Conservation (phyloP, 2,888 invertebrate genomes). For the Eupithecia exiguata region DNA sequence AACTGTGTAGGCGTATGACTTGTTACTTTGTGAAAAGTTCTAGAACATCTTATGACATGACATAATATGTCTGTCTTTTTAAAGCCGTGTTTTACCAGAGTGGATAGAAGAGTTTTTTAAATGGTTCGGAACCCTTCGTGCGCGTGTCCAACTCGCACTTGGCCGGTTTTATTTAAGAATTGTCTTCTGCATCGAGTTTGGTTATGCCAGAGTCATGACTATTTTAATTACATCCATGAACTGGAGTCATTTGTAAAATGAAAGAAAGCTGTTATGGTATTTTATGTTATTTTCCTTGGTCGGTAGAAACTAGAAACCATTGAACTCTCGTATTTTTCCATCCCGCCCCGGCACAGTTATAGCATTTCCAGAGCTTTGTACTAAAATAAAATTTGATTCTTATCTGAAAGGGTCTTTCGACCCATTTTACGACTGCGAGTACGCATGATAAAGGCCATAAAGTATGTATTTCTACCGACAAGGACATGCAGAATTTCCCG, state of each 20-base stretch:
- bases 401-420: constrained; percentile 47
- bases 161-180: too few species aligned
- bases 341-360: constrained; percentile 30
- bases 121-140: too few species aligned
- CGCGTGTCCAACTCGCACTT: too few species aligned
- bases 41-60: not conserved
- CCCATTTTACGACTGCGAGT: constrained; percentile 50
- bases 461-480: constrained; percentile 46
- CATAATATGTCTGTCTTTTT: not conserved
- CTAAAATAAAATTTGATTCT: constrained; percentile 47
- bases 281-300: not conserved
- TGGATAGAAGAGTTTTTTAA: too few species aligned
- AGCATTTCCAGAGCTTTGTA: constrained; percentile 42
- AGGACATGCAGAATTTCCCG: constrained; percentile 38
- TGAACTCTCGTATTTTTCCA: constrained; percentile 12
- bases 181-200: too few species aligned
- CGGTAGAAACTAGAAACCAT: not conserved
- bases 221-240: too few species aligned
- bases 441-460: constrained; percentile 48
- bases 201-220: too few species aligned
- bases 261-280: not conserved
- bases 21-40: not conserved
- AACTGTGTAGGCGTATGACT: not conserved
- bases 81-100: not conserved
- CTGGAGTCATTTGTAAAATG: not conserved